Evolutionary conservation across 2,113 vertebrate genomes (phyloP), one percentile per base, ranked within the genome.

Genomic region (Shinisaurus crocodilurus): DNA sequence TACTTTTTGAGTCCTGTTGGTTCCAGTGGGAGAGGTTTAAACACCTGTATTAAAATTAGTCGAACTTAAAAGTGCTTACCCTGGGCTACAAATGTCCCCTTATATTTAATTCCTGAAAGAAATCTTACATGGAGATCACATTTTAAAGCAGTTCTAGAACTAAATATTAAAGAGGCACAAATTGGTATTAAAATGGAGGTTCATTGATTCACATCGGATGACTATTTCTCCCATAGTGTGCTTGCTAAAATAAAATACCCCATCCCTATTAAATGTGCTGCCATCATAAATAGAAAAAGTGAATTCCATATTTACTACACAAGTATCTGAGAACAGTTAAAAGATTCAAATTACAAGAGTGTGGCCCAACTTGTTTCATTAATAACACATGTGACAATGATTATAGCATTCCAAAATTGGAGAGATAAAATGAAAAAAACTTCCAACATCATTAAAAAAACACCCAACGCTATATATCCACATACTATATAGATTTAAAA

Each of bases 251-350:
- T 91, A 74, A 83, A 43, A 85, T 88, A 69, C 29, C 50, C 9
- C 74, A 86, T 6, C 34, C 48, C 37, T 13, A 48, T 13, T 67
- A 2, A 20, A 7, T 75, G 3, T 63, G 25, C 32, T 82, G 0
- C 65, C 88, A 37, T 88, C 20, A 70, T 85, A 15, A 43, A 60
- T 34, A 87, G 72, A 93, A 79, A 92, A 91, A 83, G 5, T 10
- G 54, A 80, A 43, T 10, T 86, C 23, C 10, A 75, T 90, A 50
- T 92, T 93, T 89, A 83, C 45, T 34, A 1, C 34, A 48, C 43
- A 88, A 92, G 86, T 79, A 88, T 86, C 88, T 89, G 80, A 89
- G 40, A 87, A 63, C 84, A 93, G 27, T 86, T 94, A 90, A 43
- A 50, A 86, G 69, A 76, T 92, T 92, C 54, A 74, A 40, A 74